Evolutionary conservation across 2,113 vertebrate genomes (phyloP), one percentile per base, ranked within the genome.

Genomic region (Nesogale talazaci): DNA sequence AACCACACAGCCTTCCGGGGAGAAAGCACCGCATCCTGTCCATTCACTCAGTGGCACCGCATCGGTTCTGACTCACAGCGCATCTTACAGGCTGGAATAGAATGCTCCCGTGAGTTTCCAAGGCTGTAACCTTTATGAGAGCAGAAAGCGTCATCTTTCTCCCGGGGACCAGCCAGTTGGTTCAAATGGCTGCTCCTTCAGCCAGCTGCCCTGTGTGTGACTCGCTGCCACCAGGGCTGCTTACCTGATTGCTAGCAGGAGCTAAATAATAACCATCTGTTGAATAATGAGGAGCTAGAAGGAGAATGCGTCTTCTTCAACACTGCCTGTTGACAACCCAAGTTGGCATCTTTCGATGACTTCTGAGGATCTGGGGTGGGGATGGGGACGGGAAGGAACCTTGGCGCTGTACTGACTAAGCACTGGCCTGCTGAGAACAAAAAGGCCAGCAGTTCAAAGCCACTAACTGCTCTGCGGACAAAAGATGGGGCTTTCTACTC

Each of bases 221-320:
- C 63, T 8, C n/a, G 34, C n/a, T 2, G 31, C 69, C 69, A 34
- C n/a, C n/a, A 34, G 17, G 17, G n/a, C 59, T 61, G 59, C 59
- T 61, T 61, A 61, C 22, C 59, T 61, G 19, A 61, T 61, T 22
- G 17, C 16, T 14, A 61, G 59, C 22, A 69, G 70, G 36, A 69
- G 72, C 16, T 79, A 10, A 88, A 92, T 70, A 88, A 92, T 70
- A 15, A 88, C 89, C 23, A 89, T 72, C 72, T 23, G 42, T 81
- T 75, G 34, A 88, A 10, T 27, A 65, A 65, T 25, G 79, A 56
- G 89, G 90, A 77, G 15, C 77, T 46, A 90, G 63, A 34, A 93
- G 31, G 76, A 67, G 27, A 83, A 0, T 75, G 46, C 19, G 86
- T 65, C 78, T 78, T 88, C 27, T 69, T 79, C 76, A 82, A 79